phyloP scores from a whole-genome alignment of 1,140 invertebrate genomes.

The Leptoteleia sp. region DNA sequence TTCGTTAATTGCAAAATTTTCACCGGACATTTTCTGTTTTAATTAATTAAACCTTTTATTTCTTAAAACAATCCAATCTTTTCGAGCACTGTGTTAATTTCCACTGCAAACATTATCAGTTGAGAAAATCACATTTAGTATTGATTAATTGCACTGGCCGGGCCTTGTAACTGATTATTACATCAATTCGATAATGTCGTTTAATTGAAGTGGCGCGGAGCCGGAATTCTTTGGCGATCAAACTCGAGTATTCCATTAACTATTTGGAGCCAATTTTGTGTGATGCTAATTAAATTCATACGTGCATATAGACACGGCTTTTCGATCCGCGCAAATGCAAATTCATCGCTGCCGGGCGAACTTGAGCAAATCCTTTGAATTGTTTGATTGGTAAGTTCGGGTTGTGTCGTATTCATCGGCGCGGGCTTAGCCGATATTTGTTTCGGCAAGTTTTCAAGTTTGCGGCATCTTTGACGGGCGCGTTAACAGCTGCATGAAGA shows the following conservation, averaged over 20 bases:
- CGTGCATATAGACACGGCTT: slow-evolving; percentile 25
- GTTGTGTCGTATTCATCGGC: slow-evolving; percentile 16
- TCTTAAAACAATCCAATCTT: too few relatives aligned
- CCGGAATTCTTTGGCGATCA: slow-evolving; percentile 63
- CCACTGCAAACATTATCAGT: background rate
- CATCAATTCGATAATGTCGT: slow-evolving; percentile 66
- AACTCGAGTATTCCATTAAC: slow-evolving; percentile 76
- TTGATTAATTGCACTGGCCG: slow-evolving; percentile 16
- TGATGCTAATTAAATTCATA: slow-evolving; percentile 51
- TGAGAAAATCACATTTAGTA: background rate
- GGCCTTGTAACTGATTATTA: slow-evolving; percentile 62
- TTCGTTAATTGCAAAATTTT: too few relatives aligned
- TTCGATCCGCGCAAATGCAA: slow-evolving; percentile 45
- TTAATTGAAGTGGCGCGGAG: slow-evolving; percentile 66
- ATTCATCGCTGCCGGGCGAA: slow-evolving; percentile 30
- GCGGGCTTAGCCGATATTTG: slow-evolving; percentile 30
- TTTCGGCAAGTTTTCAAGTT: slow-evolving; percentile 65
- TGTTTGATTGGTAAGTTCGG: slow-evolving; percentile 48
- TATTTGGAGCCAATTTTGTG: slow-evolving; percentile 60
- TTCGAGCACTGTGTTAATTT: too few relatives aligned
- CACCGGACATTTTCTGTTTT: too few relatives aligned
- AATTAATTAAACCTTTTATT: too few relatives aligned
- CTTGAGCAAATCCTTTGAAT: slow-evolving; percentile 57
- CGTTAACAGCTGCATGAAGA: slow-evolving; percentile 52
- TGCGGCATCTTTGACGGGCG: slow-evolving; percentile 54